phyloP scores from a whole-genome alignment of 2,113 vertebrate species.

The Epinephelus fuscoguttatus region DNA sequence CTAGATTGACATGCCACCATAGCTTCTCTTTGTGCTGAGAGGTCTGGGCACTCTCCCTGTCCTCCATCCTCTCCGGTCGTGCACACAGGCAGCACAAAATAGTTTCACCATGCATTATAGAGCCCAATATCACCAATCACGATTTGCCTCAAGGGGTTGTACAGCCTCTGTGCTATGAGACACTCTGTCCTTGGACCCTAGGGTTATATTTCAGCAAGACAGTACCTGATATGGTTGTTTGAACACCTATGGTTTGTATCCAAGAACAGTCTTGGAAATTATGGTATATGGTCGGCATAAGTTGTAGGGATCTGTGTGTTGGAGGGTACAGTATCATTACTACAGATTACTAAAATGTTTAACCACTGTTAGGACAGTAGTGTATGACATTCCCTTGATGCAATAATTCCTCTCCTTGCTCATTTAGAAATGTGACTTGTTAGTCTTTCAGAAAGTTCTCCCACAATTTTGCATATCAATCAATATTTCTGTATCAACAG shows the following conservation, averaged over 20 bases:
- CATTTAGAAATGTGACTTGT: neutral
- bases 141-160: too few relatives aligned
- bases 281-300: neutral
- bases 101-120: constrained; percentile 4
- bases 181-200: too few relatives aligned
- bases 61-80: constrained; percentile 36
- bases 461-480: neutral
- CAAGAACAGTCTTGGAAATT: neutral
- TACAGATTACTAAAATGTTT: constrained; percentile 5
- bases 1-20: constrained; percentile 55
- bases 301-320: neutral
- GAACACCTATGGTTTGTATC: constrained; percentile 2
- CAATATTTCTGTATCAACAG: neutral
- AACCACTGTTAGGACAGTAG: neutral
- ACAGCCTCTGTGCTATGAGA: too few relatives aligned
- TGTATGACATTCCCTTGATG: neutral
- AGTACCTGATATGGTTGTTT: neutral
- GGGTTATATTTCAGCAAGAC: neutral
- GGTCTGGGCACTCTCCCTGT: constrained; percentile 28
- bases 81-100: constrained; percentile 20
- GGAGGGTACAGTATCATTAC: neutral
- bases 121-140: too few relatives aligned
- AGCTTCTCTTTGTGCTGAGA: constrained; percentile 32
- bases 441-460: neutral
- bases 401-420: too few relatives aligned